Evolutionary conservation across 2,797 vertebrate genomes (phyloP).

Genomic region (Ceyx erithaca): DNA sequence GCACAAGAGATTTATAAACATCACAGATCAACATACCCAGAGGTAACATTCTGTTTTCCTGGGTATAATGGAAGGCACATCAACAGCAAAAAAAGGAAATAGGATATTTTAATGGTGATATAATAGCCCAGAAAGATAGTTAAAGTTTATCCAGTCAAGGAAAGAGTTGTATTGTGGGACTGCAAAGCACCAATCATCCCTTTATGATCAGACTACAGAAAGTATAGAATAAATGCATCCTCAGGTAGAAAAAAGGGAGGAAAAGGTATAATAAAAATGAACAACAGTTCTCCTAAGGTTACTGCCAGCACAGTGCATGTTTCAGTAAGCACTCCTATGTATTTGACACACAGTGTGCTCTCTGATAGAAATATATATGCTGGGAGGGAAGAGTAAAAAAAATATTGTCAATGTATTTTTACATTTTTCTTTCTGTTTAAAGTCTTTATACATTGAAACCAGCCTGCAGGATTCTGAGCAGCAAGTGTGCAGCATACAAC

Average conservation of each 20-base stretch:
- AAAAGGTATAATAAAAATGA: neutral
- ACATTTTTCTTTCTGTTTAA: neutral
- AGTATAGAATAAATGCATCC: neutral
- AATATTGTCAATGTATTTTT: neutral
- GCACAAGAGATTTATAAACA: neutral
- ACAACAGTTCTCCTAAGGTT: neutral
- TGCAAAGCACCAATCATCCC: neutral
- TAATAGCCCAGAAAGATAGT: neutral
- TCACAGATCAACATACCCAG: neutral
- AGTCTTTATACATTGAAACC: neutral
- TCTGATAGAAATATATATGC: neutral
- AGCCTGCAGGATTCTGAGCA: neutral
- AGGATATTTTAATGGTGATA: neutral
- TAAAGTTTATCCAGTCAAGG: neutral
- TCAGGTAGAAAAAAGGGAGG: neutral
- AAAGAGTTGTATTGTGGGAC: neutral
- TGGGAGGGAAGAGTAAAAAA: neutral
- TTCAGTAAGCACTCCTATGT: neutral
- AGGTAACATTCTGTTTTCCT: neutral
- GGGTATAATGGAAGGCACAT: neutral
- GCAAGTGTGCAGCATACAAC: neutral
- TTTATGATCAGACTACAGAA: neutral
- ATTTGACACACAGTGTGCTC: neutral
- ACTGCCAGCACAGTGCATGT: neutral
- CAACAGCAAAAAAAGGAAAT: neutral